Conservation (phyloP, 1,140 invertebrate genomes). For the Stegodyphus mimosarum region DNA sequence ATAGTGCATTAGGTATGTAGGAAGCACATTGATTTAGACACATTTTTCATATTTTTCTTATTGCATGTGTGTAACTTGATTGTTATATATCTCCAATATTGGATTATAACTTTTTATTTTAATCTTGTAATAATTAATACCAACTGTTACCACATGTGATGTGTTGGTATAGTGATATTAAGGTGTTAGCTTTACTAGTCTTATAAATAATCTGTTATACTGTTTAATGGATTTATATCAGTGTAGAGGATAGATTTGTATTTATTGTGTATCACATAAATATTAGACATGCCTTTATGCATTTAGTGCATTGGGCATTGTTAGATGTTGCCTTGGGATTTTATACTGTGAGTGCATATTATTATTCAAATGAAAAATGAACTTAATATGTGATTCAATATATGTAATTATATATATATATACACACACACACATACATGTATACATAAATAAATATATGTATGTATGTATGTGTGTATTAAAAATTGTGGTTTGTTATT, state of each 20-base stretch:
- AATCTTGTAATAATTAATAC: conserved; percentile 31
- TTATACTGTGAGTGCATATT: conserved; percentile 55
- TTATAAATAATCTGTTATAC: conserved; percentile 55
- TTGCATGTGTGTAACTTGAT: conserved; percentile 13
- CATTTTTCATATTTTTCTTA: neutral
- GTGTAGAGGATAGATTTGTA: conserved; percentile 57
- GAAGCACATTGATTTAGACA: neutral
- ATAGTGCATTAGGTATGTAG: too few species aligned
- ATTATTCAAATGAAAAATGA: conserved; percentile 37
- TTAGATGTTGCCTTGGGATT: conserved; percentile 57
- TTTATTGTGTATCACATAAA: conserved; percentile 58
- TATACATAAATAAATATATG: conserved; percentile 16
- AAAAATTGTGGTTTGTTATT: conserved; percentile 47
- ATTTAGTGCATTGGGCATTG: conserved; percentile 21
- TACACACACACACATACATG: conserved; percentile 17
- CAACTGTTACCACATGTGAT: conserved; percentile 25
- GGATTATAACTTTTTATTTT: conserved; percentile 9
- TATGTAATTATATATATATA: conserved; percentile 30
- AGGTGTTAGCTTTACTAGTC: conserved; percentile 61
- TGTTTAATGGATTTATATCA: conserved; percentile 59
- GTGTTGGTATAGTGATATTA: conserved; percentile 58
- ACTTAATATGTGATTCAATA: conserved; percentile 56
- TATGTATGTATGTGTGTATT: conserved; percentile 4
- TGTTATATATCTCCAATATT: conserved; percentile 22
- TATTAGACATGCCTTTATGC: conserved; percentile 39